Evolutionary conservation across 2,797 vertebrate species (phyloP).

Genomic region (Sarcophilus harrisii): DNA sequence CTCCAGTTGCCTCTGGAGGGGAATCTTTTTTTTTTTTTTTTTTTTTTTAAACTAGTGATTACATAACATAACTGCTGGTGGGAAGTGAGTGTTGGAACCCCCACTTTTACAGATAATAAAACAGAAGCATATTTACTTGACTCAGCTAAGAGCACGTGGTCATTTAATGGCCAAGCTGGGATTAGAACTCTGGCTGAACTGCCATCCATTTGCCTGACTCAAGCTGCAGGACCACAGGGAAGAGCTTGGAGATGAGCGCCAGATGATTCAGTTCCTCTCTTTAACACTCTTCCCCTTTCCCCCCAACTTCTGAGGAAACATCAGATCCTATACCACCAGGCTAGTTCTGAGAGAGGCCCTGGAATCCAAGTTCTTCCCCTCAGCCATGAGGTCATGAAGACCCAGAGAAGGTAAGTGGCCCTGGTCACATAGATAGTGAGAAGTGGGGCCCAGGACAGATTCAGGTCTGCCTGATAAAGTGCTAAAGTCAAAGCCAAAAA

Average conservation of each 20-base stretch:
- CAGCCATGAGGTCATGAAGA: background rate
- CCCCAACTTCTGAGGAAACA: background rate
- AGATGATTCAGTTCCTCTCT: background rate
- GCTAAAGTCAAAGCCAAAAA: background rate
- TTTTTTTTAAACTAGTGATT: background rate
- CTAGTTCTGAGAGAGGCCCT: background rate
- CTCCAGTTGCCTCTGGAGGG: fast-evolving
- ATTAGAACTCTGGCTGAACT: background rate
- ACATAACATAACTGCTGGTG: too few relatives aligned
- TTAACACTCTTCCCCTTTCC: background rate
- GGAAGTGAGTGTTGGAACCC: background rate
- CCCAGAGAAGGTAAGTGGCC: background rate
- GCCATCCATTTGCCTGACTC: background rate
- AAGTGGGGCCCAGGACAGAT: background rate
- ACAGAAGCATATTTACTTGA: background rate
- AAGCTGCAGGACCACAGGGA: too few relatives aligned
- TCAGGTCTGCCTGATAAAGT: background rate
- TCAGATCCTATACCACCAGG: background rate
- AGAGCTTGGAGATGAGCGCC: background rate
- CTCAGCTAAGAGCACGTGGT: background rate
- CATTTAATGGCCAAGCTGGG: background rate
- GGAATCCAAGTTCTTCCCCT: background rate
- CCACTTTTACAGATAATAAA: background rate
- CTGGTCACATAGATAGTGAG: background rate
- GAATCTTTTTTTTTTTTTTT: background rate